Conservation (phyloP, 2,113 vertebrate genomes). For the Pogona vitticeps region DNA sequence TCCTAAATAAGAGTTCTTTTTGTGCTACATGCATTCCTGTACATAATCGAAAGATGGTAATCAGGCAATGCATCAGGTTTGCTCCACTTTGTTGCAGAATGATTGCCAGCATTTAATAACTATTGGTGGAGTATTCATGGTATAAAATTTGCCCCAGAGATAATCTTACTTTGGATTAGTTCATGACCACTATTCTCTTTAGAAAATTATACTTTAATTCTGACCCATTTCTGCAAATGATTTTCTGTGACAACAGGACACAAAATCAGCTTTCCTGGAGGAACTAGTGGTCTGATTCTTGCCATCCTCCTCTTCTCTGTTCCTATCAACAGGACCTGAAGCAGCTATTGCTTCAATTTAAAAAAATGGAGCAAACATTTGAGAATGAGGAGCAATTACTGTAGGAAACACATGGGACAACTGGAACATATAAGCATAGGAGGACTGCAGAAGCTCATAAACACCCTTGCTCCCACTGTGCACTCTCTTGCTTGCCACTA, state of each 20-base stretch:
- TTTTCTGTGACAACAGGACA: slow-evolving; percentile 30
- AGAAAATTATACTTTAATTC: rapidly evolving
- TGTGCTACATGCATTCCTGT: background rate
- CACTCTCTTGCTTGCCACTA: background rate
- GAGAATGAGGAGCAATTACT: background rate
- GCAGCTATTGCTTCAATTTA: background rate
- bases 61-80: background rate
- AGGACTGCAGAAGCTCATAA: background rate
- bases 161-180: background rate
- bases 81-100: background rate
- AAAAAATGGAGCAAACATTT: background rate
- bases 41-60: too few species aligned
- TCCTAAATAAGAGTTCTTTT: background rate
- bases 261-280: too few species aligned
- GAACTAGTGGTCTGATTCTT: too few species aligned
- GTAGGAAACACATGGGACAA: background rate
- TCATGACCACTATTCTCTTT: background rate
- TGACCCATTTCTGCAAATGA: background rate
- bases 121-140: too few species aligned
- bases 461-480: background rate
- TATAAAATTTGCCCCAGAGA: too few species aligned
- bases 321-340: background rate
- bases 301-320: background rate
- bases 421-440: background rate
- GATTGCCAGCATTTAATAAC: background rate